These are phyloP conservation scores for Tetrapedia diversipes DNA, from an alignment of 2,888 invertebrate genomes.

Conservation along the genomic window DNA sequence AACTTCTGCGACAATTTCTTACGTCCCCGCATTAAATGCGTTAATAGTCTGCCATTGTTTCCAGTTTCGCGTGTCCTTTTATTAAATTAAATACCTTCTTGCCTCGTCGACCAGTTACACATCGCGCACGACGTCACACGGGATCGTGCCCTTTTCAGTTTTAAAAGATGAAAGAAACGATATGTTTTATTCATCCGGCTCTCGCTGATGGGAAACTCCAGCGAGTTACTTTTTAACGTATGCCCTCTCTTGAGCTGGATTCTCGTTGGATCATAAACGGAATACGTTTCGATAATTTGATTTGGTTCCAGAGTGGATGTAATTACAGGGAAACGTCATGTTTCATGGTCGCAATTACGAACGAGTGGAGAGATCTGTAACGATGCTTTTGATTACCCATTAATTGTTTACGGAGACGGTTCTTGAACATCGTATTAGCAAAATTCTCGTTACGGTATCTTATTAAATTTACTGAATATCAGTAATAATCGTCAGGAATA, in stretches of 20 bases:
- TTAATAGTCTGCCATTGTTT: conserved; percentile 17
- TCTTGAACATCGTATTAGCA: too few relatives aligned
- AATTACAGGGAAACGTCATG: background rate
- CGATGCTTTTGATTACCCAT: too few relatives aligned
- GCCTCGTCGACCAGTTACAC: background rate
- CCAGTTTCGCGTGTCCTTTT: conserved; percentile 15
- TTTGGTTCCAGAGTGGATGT: background rate
- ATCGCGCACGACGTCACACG: background rate
- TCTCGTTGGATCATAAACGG: background rate
- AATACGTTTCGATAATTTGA: background rate
- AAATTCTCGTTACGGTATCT: too few relatives aligned
- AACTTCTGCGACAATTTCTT: conserved; percentile 20
- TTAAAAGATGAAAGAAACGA: background rate
- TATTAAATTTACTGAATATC: too few relatives aligned
- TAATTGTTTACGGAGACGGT: too few relatives aligned
- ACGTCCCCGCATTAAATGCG: conserved; percentile 10
- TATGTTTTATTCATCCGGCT: conserved; percentile 9
- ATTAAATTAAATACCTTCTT: conserved; percentile 26
- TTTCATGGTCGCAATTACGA: too few relatives aligned
- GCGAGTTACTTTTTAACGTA: background rate
- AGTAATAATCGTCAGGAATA: too few relatives aligned
- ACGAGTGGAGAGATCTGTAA: too few relatives aligned
- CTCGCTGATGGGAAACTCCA: background rate
- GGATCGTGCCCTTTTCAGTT: background rate
- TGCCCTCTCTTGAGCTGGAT: background rate